Conservation (phyloP, 2,888 invertebrate genomes). For the Noctua pronuba region DNA sequence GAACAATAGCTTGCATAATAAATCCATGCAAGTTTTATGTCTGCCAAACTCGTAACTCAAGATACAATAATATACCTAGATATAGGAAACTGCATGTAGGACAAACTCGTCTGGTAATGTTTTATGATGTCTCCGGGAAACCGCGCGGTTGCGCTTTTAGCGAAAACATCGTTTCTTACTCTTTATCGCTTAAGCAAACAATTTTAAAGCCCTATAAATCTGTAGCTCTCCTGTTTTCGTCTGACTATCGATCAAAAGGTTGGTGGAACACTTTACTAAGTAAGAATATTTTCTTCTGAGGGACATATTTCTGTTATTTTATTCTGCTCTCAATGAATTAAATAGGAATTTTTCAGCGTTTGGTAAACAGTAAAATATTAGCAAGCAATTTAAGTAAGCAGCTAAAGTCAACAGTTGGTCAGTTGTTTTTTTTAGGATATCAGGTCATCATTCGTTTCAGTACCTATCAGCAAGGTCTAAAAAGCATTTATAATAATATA, state of each 20-base stretch:
- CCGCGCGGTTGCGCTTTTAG: constrained; percentile 27
- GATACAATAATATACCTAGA: constrained; percentile 14
- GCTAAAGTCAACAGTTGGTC: background rate
- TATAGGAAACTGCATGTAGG: constrained; percentile 39
- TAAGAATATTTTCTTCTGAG: background rate
- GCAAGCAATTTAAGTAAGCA: too few species aligned
- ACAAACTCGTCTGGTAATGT: constrained; percentile 22
- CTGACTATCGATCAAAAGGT: constrained; percentile 31
- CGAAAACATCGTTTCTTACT: constrained; percentile 36
- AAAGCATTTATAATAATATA: too few species aligned
- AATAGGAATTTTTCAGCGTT: background rate
- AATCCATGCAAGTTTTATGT: background rate
- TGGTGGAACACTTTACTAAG: background rate
- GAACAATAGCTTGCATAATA: background rate
- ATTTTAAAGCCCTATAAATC: constrained; percentile 29
- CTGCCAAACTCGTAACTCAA: background rate
- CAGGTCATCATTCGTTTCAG: background rate
- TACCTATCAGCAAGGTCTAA: background rate
- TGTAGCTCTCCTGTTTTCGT: constrained; percentile 6
- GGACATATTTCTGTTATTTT: background rate
- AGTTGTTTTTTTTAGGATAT: background rate
- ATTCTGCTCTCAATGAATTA: background rate
- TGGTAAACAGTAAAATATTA: background rate
- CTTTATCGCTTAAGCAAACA: constrained; percentile 29
- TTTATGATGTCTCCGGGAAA: constrained; percentile 41